Evolutionary conservation across 2,888 invertebrate genomes (phyloP).

Genomic region (Phorcus lineatus): DNA sequence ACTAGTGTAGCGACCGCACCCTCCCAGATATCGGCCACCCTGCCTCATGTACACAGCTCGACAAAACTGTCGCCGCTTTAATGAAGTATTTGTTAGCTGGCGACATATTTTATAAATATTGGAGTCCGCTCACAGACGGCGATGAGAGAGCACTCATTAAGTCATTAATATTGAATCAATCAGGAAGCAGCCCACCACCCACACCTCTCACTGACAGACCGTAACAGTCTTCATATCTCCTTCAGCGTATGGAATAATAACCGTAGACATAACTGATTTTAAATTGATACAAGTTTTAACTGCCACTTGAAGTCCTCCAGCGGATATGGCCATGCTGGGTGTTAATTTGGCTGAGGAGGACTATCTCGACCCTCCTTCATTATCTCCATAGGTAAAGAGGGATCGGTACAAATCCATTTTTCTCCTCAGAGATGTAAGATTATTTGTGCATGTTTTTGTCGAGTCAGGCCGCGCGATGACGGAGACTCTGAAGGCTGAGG

Average conservation of each 20-base stretch:
- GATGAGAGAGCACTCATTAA: slow-evolving; percentile 12
- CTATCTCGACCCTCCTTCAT: not conserved
- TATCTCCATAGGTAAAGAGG: not conserved
- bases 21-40: not conserved
- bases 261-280: not conserved
- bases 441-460: slow-evolving; percentile 12
- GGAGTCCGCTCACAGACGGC: slow-evolving; percentile 3
- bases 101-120: slow-evolving; percentile 21
- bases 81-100: slow-evolving; percentile 9
- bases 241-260: not conserved
- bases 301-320: not conserved
- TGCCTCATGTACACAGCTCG: not conserved
- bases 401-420: slow-evolving; percentile 20
- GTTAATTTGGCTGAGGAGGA: not conserved
- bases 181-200: not conserved
- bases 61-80: not conserved
- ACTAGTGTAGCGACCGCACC: not conserved
- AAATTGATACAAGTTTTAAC: slow-evolving; percentile 17
- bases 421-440: slow-evolving; percentile 19
- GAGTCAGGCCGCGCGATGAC: slow-evolving; percentile 11
- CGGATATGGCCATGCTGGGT: not conserved
- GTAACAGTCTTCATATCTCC: not conserved
- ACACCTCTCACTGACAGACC: not conserved
- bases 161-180: slow-evolving; percentile 21
- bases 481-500: not conserved